Conservation (phyloP, 2,888 invertebrate species). For the Gibbula magus region DNA sequence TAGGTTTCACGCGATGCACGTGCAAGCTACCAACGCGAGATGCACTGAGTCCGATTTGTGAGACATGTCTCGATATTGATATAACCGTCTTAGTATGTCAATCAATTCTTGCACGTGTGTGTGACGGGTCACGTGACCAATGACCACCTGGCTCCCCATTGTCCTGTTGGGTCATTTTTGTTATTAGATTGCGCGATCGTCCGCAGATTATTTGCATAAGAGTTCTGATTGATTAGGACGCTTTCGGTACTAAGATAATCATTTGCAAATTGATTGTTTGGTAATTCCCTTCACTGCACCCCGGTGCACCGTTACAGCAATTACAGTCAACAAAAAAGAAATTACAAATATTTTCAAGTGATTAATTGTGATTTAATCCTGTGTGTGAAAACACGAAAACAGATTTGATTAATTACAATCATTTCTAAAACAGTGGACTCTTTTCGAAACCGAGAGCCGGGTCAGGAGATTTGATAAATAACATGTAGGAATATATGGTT, state of each 20-base stretch:
- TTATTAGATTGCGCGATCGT: not conserved
- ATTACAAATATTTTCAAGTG: not conserved
- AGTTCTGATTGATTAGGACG: not conserved
- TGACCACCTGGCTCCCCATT: not conserved
- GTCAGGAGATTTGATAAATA: too few species aligned
- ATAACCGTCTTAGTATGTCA: slow-evolving; percentile 8
- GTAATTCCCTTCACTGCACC: not conserved
- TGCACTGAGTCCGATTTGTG: not conserved
- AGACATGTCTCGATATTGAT: not conserved
- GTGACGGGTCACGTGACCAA: slow-evolving; percentile 1
- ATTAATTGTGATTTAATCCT: not conserved
- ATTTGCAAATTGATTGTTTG: not conserved
- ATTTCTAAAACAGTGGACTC: too few species aligned
- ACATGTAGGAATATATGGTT: too few species aligned
- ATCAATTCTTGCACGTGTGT: not conserved
- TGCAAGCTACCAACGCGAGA: not conserved
- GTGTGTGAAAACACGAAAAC: not conserved
- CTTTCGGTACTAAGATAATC: slow-evolving; percentile 1
- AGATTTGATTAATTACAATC: not conserved
- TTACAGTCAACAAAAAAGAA: not conserved
- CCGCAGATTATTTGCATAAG: not conserved
- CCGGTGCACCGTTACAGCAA: not conserved
- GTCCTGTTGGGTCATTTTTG: slow-evolving; percentile 1
- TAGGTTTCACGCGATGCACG: not conserved
- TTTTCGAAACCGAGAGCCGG: too few species aligned